Conservation (phyloP, 2,888 invertebrate species). For the Chalcis sispes region DNA sequence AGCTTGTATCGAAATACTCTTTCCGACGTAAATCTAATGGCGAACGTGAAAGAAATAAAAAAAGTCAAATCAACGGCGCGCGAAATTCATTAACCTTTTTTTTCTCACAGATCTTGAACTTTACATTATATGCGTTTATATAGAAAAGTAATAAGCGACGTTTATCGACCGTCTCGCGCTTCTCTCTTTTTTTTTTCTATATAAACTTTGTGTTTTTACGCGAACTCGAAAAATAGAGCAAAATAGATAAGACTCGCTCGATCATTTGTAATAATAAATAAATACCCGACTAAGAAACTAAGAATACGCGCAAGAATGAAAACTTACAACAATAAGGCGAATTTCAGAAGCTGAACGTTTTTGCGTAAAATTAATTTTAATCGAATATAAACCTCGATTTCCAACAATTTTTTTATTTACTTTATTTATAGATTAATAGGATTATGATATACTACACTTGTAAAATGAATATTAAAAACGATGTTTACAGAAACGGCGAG, state of each 20-base stretch:
- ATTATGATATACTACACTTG: no score
- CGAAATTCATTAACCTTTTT: neutral
- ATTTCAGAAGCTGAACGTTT: neutral
- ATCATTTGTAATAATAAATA: no score
- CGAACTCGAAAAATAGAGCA: constrained; percentile 41
- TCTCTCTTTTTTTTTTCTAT: neutral
- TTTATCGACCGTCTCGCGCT: neutral
- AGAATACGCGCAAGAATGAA: neutral
- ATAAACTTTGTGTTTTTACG: constrained; percentile 18
- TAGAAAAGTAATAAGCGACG: neutral
- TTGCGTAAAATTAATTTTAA: neutral
- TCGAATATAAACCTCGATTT: neutral
- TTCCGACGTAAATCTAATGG: no score
- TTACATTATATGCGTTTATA: neutral
- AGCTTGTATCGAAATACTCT: no score
- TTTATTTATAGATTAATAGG: neutral
- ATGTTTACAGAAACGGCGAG: neutral
- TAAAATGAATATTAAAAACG: no score
- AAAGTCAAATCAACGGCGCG: neutral
- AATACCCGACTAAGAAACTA: constrained; percentile 32
- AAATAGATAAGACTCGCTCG: constrained; percentile 32
- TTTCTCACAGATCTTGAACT: constrained; percentile 3
- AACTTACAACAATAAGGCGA: neutral
- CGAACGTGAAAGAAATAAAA: no score
- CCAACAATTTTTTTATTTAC: neutral